Conservation (phyloP, 2,113 vertebrate genomes). For the Prietella phreatophila region DNA sequence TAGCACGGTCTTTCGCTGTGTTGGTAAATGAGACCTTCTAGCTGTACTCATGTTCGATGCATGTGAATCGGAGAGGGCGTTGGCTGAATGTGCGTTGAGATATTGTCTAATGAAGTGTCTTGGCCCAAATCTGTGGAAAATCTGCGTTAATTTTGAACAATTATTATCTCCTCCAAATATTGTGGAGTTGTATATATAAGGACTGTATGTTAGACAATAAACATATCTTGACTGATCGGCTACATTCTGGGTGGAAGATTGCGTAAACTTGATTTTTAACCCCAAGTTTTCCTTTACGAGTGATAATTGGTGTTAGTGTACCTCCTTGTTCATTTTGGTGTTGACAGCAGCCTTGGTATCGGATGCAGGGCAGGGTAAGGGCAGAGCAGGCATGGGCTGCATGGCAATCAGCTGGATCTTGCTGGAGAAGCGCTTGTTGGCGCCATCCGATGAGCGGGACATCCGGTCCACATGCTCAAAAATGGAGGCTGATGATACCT, state of each 20-base stretch:
- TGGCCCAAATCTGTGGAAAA: no score
- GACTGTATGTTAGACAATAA: background rate
- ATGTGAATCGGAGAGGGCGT: no score
- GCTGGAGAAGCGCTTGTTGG: conserved; percentile 82
- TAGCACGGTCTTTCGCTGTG: no score
- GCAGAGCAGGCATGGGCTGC: conserved; percentile 89
- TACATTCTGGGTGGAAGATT: background rate
- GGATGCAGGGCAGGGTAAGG: conserved; percentile 71
- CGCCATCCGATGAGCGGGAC: conserved; percentile 81
- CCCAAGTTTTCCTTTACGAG: background rate
- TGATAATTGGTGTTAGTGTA: conserved; percentile 43
- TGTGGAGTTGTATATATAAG: no score
- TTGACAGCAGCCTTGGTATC: conserved; percentile 78
- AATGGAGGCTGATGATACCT: conserved; percentile 88
- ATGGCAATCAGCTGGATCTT: conserved; percentile 97
- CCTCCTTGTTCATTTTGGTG: conserved; percentile 93
- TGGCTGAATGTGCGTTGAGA: no score
- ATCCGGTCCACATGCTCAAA: conserved; percentile 93
- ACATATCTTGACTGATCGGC: background rate
- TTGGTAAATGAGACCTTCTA: no score
- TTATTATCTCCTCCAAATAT: no score
- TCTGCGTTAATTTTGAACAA: no score
- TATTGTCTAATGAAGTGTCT: no score
- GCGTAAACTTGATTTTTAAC: background rate
- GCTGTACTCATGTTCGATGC: no score